Evolutionary conservation across 1,140 invertebrate species (phyloP).

Genomic region (Galendromus occidentalis): DNA sequence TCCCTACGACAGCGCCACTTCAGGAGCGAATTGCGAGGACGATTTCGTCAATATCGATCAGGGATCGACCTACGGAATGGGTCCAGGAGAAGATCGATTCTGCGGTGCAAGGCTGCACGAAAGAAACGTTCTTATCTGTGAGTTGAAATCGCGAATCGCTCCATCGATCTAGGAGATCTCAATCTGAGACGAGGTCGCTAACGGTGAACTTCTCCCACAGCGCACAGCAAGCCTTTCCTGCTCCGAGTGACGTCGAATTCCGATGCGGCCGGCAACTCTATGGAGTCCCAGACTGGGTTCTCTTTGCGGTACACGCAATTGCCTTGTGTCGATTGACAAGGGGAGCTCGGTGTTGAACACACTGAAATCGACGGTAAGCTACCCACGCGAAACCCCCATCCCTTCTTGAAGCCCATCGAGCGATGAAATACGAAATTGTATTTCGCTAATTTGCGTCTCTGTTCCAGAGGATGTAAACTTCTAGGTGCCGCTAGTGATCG

Average conservation of each 20-base stretch:
- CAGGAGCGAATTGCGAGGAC: slow-evolving; percentile 54
- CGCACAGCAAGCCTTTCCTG: slow-evolving; percentile 21
- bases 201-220: no score
- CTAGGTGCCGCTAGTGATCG: no score
- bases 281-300: slow-evolving; percentile 20
- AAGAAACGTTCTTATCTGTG: slow-evolving; percentile 21
- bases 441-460: no score
- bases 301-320: slow-evolving; percentile 20
- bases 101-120: slow-evolving; percentile 20
- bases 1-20: slow-evolving; percentile 26
- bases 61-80: slow-evolving; percentile 21
- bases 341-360: background rate
- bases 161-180: no score
- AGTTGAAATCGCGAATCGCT: slow-evolving; percentile 3
- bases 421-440: no score
- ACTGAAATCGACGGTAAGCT: no score
- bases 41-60: slow-evolving; percentile 73
- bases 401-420: no score
- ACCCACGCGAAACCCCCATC: no score
- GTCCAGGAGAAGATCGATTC: slow-evolving; percentile 21
- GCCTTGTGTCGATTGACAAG: slow-evolving; percentile 20
- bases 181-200: no score
- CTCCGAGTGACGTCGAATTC: slow-evolving; percentile 20
- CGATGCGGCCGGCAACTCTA: slow-evolving; percentile 19
- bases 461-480: no score